phyloP scores from a whole-genome alignment of 1,140 invertebrate species.

The Leptopilina clavipes region DNA sequence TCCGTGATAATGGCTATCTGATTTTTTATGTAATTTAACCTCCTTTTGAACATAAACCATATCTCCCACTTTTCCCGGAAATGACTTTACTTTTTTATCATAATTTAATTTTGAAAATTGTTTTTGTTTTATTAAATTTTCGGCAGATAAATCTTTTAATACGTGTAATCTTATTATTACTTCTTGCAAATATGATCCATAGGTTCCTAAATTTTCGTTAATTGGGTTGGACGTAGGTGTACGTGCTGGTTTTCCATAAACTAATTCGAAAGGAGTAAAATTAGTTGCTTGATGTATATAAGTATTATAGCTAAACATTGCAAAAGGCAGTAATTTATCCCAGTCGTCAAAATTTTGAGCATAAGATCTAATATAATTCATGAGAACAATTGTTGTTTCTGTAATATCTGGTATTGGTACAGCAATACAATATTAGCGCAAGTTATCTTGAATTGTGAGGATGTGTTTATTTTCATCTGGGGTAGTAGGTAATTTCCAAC shows the following conservation, averaged over 20 bases:
- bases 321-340: slow-evolving; percentile 24
- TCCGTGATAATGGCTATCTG: neutral
- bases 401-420: slow-evolving; percentile 30
- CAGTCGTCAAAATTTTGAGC: slow-evolving; percentile 18
- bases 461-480: slow-evolving; percentile 32
- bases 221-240: neutral
- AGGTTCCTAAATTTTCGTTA: neutral
- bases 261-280: slow-evolving; percentile 17
- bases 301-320: neutral
- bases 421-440: slow-evolving; percentile 2
- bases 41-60: neutral
- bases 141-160: neutral
- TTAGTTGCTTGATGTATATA: neutral
- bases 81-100: neutral
- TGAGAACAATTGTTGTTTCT: slow-evolving; percentile 8
- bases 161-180: neutral
- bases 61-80: neutral
- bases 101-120: neutral
- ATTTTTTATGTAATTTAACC: slow-evolving; percentile 3
- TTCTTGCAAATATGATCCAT: neutral
- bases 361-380: neutral
- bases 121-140: neutral
- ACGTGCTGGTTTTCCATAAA: neutral
- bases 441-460: slow-evolving; percentile 18
- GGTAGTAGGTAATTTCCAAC: slow-evolving; percentile 33